phyloP scores from a whole-genome alignment of 2,888 invertebrate species.

The Hydroisotoma schaefferi region DNA sequence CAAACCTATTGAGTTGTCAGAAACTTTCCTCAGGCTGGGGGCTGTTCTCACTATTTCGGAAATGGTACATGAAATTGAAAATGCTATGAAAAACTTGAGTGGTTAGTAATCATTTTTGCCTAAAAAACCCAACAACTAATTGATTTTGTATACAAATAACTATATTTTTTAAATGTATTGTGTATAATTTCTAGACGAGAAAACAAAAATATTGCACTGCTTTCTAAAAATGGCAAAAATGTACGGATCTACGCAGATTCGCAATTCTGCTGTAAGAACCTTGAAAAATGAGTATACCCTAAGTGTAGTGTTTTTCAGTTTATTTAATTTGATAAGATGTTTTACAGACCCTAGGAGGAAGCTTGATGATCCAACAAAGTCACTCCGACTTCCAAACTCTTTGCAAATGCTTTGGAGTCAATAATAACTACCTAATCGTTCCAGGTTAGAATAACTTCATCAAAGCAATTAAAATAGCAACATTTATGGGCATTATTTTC shows the following conservation, averaged over 20 bases:
- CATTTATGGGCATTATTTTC: no score
- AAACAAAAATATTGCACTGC: constrained; percentile 64
- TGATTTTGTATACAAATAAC: constrained; percentile 35
- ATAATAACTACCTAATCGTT: no score
- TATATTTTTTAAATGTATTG: no score
- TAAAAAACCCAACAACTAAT: background rate
- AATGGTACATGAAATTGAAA: constrained; percentile 57
- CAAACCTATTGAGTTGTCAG: constrained; percentile 56
- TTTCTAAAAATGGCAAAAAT: constrained; percentile 81
- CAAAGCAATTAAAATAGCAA: no score
- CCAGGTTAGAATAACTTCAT: no score
- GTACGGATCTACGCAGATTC: constrained; percentile 92
- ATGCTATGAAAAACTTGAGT: constrained; percentile 19
- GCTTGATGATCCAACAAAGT: constrained; percentile 82
- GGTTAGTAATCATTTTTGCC: constrained; percentile 4
- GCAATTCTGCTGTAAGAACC: constrained; percentile 74
- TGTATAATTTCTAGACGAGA: constrained; percentile 57
- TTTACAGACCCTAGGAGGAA: constrained; percentile 80
- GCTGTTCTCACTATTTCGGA: constrained; percentile 73
- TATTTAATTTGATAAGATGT: background rate
- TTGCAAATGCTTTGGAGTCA: no score
- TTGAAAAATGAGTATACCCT: background rate
- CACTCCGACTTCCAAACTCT: constrained; percentile 73
- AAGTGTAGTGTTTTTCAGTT: background rate
- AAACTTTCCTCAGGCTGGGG: constrained; percentile 67